Conservation (phyloP, 2,888 invertebrate species). For the Congeria kusceri region DNA sequence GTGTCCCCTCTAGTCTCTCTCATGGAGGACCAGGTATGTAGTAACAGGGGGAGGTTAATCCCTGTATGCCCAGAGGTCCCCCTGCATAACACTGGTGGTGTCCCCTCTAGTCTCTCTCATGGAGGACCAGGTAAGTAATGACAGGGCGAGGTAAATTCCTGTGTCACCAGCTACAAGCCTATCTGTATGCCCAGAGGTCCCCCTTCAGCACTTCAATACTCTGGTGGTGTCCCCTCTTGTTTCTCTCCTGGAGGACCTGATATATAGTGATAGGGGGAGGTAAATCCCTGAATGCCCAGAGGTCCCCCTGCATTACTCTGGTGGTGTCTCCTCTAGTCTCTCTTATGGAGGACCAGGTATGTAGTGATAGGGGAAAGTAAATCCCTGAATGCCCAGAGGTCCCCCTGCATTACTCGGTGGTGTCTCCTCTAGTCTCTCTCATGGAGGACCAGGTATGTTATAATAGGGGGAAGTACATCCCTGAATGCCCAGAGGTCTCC, state of each 20-base stretch:
- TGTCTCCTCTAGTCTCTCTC: too few species aligned
- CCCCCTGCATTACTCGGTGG: too few species aligned
- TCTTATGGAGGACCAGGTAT: slow-evolving; percentile 86
- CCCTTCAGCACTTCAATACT: slow-evolving; percentile 84
- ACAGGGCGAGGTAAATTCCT: slow-evolving; percentile 87
- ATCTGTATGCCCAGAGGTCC: slow-evolving; percentile 84
- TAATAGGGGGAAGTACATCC: too few species aligned
- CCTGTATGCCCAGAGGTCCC: slow-evolving; percentile 85
- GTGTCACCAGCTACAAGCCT: slow-evolving; percentile 86
- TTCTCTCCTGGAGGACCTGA: slow-evolving; percentile 86
- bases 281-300: slow-evolving; percentile 86
- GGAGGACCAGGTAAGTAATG: slow-evolving; percentile 87
- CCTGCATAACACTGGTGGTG: slow-evolving; percentile 85
- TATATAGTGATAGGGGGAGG: slow-evolving; percentile 87
- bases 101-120: slow-evolving; percentile 87
- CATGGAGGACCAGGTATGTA: too few species aligned
- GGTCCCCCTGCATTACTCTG: slow-evolving; percentile 83
- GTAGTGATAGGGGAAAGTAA: slow-evolving; percentile 88
- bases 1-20: too few species aligned
- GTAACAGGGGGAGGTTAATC: slow-evolving; percentile 45
- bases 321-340: slow-evolving; percentile 87
- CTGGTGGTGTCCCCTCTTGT: slow-evolving; percentile 87
- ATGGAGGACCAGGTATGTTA: too few species aligned
- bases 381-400: slow-evolving; percentile 72
- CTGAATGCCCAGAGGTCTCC: too few species aligned